phyloP scores from a whole-genome alignment of 37 sponge, comb jelly and placozoan species.

The Amphimedon queenslandica region DNA sequence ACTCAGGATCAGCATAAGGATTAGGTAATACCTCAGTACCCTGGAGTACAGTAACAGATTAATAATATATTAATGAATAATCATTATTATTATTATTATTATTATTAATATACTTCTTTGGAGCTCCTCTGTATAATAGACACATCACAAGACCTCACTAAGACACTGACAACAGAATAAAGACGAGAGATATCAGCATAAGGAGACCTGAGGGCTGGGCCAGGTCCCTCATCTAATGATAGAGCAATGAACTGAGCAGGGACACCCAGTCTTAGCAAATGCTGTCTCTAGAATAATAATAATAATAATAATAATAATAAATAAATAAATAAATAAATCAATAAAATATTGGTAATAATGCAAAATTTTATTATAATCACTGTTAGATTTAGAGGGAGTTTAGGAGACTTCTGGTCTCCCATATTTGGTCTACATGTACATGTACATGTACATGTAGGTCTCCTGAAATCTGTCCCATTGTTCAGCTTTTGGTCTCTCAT shows the following conservation, averaged over 20 bases:
- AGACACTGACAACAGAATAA: constrained; percentile 63
- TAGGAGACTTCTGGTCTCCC: too few relatives aligned
- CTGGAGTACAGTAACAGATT: constrained; percentile 11
- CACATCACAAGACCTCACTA: constrained; percentile 82
- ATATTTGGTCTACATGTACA: too few relatives aligned
- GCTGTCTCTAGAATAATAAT: constrained; percentile 68
- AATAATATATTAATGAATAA: not conserved
- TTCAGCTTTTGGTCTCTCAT: too few relatives aligned
- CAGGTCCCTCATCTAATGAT: constrained; percentile 89
- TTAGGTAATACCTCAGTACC: constrained; percentile 43
- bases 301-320: not conserved
- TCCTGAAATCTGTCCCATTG: too few relatives aligned
- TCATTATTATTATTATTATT: too few relatives aligned
- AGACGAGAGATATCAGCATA: constrained; percentile 80
- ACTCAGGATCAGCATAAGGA: constrained; percentile 62
- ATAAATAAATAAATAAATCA: too few relatives aligned
- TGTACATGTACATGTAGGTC: not conserved
- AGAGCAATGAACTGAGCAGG: constrained; percentile 81
- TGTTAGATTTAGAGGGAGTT: too few relatives aligned
- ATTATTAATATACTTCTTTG: constrained; percentile 25
- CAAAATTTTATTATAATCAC: too few relatives aligned
- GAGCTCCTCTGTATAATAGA: constrained; percentile 40
- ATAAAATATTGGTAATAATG: too few relatives aligned
- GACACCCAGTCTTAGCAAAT: constrained; percentile 80
- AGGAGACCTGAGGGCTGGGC: constrained; percentile 71